Base-by-base conservation (phyloP, 2,888 invertebrate species). In the Digitonthophagus gazella region DNA sequence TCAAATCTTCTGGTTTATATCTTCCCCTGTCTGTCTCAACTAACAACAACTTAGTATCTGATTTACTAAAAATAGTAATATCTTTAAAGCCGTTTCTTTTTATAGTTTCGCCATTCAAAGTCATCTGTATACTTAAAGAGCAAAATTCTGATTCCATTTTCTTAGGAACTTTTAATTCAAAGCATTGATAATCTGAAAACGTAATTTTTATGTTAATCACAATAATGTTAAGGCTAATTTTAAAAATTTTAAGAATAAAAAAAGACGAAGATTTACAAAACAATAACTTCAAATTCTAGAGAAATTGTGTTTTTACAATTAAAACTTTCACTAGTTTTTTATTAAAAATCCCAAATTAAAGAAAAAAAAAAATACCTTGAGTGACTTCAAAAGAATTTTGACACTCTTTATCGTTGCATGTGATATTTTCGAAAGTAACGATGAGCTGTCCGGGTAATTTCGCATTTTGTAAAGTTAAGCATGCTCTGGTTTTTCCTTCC, bases 1-100 rank as follows among this genome's bases (percentile, higher is more conserved):
- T 85, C 70, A 81, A 82, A 76, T 88, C 87, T 0, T 86, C 86
- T 8, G 87, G 85, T 74, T 86, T 87, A 74, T 88, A 88, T 15
- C 85, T 79, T 1, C 82, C 80, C 73, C 86, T 85, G 74, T 88
- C 88, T 0, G 87, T 87, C 75, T 87, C 86, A 56, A 88, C 83
- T 71, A 87, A 86, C 1, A 84, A 83, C n/a, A n/a, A n/a, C n/a
- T n/a, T n/a, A 15, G 85, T 79, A 44, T 83, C 76, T 54, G 83
- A 82, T 67, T 83, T 81, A 19, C 84, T 83, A 72, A 80, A 80
- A 61, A 82, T 74, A 14, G 81, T 67, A 61, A 82, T 14, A 61
- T 61, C 20, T 6, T 61, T n/a, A 16, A n/a, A n/a, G 4, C 61
- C 61, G 20, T 6, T 61, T 61, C 18, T 61, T 61, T 18, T 18